phyloP scores from a whole-genome alignment of 2,888 invertebrate genomes.

The Mellilla xanthometata region DNA sequence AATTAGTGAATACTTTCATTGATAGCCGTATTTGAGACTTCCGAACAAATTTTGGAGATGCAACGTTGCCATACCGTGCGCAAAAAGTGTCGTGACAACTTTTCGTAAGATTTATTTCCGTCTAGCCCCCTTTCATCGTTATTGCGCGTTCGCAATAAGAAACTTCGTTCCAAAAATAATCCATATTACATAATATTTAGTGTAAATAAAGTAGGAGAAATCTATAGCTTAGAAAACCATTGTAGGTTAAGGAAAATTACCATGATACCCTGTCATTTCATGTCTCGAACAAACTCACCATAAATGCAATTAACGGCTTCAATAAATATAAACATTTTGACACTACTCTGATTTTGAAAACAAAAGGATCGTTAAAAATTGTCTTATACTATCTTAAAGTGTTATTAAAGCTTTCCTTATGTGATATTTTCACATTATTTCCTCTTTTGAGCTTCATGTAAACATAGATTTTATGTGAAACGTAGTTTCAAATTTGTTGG shows the following conservation, averaged over 20 bases:
- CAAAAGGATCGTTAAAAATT: slow-evolving; percentile 34
- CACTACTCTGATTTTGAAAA: slow-evolving; percentile 62
- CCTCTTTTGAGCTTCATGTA: slow-evolving; percentile 35
- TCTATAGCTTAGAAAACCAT: slow-evolving; percentile 6
- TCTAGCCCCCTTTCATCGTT: too few relatives aligned
- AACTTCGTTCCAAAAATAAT: too few relatives aligned
- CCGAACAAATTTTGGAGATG: too few relatives aligned
- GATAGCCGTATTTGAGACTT: too few relatives aligned
- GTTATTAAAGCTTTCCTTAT: slow-evolving; percentile 77
- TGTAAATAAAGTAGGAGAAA: background rate
- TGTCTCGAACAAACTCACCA: slow-evolving; percentile 53
- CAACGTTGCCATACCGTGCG: too few relatives aligned
- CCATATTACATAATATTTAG: too few relatives aligned
- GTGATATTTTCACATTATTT: slow-evolving; percentile 47
- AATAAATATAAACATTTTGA: slow-evolving; percentile 37
- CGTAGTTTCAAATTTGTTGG: background rate
- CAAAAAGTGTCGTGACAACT: too few relatives aligned
- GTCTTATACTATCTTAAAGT: slow-evolving; percentile 58
- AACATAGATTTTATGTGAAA: slow-evolving; percentile 21
- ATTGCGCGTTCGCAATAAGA: too few relatives aligned
- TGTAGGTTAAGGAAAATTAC: slow-evolving; percentile 36
- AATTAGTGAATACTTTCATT: too few relatives aligned
- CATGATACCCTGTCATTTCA: slow-evolving; percentile 76
- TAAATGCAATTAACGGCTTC: slow-evolving; percentile 58
- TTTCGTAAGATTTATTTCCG: too few relatives aligned